A percentile compares a stretch with the other conserved stretches of the same genome.
Conservation (phyloP, 1,140 invertebrate species). For the Apis dorsata region DNA sequence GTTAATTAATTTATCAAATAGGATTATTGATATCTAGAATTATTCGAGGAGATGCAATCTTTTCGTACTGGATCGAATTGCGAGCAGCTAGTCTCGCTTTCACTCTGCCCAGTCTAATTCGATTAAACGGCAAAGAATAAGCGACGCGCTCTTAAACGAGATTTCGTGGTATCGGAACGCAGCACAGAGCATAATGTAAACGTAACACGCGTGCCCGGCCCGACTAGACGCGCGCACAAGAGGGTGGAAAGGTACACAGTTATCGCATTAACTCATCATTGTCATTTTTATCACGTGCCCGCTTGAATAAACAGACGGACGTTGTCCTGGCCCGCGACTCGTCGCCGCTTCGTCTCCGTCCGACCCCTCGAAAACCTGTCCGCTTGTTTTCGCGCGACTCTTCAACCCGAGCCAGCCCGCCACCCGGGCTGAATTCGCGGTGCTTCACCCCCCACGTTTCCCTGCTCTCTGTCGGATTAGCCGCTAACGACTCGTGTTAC, state of each 20-base stretch:
- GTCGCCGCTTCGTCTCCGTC: conserved; percentile 42
- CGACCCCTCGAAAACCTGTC: conserved; percentile 54
- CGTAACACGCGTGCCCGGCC: conserved; percentile 12
- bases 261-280: conserved; percentile 80
- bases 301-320: conserved; percentile 72
- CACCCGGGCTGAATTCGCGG: conserved; percentile 16
- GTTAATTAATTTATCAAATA: too few relatives aligned
- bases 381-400: conserved; percentile 70
- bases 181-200: conserved; percentile 16
- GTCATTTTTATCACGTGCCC: conserved; percentile 79
- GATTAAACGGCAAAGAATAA: not conserved
- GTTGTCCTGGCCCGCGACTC: not conserved
- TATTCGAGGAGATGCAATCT: too few relatives aligned
- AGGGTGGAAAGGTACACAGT: conserved; percentile 73
- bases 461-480: conserved; percentile 69
- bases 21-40: too few relatives aligned
- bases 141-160: too few relatives aligned
- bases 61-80: too few relatives aligned
- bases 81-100: too few relatives aligned
- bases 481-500: conserved; percentile 75
- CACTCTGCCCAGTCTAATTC: too few relatives aligned
- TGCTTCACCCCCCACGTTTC: conserved; percentile 34
- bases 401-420: conserved; percentile 55
- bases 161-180: not conserved
- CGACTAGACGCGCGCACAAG: conserved; percentile 42